Base-by-base conservation (phyloP, 2,797 vertebrate genomes). In the Arctocebus calabarensis region DNA sequence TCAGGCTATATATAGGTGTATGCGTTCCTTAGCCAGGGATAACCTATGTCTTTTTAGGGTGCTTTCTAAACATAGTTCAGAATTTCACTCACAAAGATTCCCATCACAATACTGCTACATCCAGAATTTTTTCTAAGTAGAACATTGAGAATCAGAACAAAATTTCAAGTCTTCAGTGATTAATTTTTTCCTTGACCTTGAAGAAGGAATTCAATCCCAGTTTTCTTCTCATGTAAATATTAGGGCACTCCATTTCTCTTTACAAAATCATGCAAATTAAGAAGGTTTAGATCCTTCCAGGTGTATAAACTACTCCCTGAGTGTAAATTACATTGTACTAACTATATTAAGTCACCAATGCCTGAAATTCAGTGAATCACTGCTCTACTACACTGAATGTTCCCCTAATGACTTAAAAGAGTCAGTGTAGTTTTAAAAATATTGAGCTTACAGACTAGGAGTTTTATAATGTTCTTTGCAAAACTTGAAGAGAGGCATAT, bases 191-290 rank as follows among this genome's bases (percentile, higher is more conserved):
- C 92, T 43, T 95, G 90, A 96, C 84, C 91, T 96, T 97, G 93
- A 95, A 84, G 19, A 91, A 43, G 79, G 82, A 84, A 95, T 94
- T 90, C 91, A 87, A 95, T 91, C 12, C 61, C n/a, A 95, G 48
- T 95, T 94, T 94, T 94, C 61, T 71, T 94, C 94, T 70, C 91
- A 82, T 70, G 43, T 95, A 97, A 97, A 96, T 94, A 97, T 95
- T 95, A 96, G 57, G 86, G 89, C 91, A 62, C 37, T 95, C 74
- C 37, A 89, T 94, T 45, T 95, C 85, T 75, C 75, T 95, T 91
- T 97, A 55, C 94, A 97, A 97, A 94, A 79, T 90, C 74, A 82
- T 84, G 77, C 92, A 90, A 96, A 96, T 98, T 97, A 96, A 91
- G 34, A 86, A 94, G 75, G 93, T 45, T 95, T 92, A 77, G 82